Percentiles rank a stretch among this genome's conserved stretches.
Conservation (phyloP, 2,113 vertebrate species). For the Grallaria varia region DNA sequence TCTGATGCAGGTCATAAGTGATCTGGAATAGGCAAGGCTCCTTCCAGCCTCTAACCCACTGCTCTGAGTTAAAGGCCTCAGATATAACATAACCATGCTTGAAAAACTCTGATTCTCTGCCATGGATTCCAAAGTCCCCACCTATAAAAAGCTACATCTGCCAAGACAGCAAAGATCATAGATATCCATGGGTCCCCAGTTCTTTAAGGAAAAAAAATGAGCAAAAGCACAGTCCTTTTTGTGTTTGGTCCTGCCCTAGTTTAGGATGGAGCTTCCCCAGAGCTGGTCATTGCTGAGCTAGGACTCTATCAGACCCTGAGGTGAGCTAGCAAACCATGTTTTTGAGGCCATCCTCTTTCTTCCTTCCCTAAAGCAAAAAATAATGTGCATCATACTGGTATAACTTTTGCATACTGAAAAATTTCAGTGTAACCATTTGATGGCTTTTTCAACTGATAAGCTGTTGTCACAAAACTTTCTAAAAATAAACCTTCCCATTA, state of each 20-base stretch:
- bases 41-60: neutral
- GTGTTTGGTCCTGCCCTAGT: neutral
- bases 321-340: neutral
- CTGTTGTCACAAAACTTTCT: neutral
- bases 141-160: neutral
- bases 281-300: neutral
- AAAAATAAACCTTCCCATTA: neutral
- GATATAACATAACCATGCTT: neutral
- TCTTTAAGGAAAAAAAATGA: neutral
- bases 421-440: neutral
- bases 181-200: neutral
- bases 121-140: neutral
- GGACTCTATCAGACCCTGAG: neutral
- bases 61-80: neutral
- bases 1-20: rapidly evolving
- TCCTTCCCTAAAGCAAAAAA: neutral
- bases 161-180: neutral
- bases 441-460: neutral
- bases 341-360: neutral
- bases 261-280: neutral
- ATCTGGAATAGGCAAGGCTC: neutral
- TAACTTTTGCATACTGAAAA: neutral
- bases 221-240: neutral
- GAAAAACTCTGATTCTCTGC: neutral
- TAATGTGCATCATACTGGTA: neutral